Evolutionary conservation across 2,797 vertebrate genomes (phyloP).

Genomic region (Alosa sapidissima): DNA sequence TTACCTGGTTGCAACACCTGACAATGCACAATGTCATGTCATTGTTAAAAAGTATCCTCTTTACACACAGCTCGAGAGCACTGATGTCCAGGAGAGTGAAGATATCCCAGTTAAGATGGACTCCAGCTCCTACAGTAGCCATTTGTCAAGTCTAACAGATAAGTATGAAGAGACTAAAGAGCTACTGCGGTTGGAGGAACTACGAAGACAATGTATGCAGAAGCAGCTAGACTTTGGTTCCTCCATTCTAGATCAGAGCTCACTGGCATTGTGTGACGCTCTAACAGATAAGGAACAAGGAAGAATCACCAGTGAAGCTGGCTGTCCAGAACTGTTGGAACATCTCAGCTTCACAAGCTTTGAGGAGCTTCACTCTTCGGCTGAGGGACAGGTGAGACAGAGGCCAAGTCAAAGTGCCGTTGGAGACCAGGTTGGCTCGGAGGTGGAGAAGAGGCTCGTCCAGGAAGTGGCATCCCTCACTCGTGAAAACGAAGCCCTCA

Average conservation of each 20-base stretch:
- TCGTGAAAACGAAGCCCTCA: slow-evolving; percentile 63
- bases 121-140: slow-evolving; percentile 31
- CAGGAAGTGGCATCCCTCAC: slow-evolving; percentile 59
- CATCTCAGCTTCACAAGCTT: slow-evolving; percentile 1
- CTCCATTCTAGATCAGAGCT: not conserved
- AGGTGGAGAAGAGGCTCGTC: slow-evolving; percentile 49
- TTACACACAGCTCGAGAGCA: not conserved
- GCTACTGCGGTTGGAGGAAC: slow-evolving; percentile 47
- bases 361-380: not conserved
- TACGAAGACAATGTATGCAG: slow-evolving; percentile 42
- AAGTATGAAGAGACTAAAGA: slow-evolving; percentile 44
- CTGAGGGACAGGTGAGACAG: slow-evolving; percentile 17
- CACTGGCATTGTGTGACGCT: not conserved
- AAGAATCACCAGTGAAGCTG: not conserved
- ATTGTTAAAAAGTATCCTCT: not conserved
- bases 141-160: slow-evolving; percentile 45
- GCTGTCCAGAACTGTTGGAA: not conserved
- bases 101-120: slow-evolving; percentile 19
- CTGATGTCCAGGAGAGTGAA: not conserved
- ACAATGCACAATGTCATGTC: no score
- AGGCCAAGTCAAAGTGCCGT: not conserved
- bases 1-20: no score
- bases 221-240: slow-evolving; percentile 35
- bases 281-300: not conserved
- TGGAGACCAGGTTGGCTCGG: slow-evolving; percentile 36